Base-by-base conservation (phyloP, 2,888 invertebrate genomes). In the Chymomyza procnemis region DNA sequence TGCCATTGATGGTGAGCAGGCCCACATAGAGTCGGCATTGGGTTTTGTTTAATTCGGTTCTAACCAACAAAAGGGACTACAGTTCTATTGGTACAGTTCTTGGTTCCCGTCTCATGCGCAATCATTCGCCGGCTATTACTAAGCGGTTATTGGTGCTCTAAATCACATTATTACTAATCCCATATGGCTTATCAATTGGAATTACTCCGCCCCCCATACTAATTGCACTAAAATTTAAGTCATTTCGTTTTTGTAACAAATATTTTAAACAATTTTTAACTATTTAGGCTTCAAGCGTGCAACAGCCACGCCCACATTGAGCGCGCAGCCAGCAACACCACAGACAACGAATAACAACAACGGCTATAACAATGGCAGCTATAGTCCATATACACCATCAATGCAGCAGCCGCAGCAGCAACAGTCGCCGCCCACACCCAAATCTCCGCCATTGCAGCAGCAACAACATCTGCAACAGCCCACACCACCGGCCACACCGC, bases 1-100 rank as follows among this genome's bases (percentile, higher is more conserved):
- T 68, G 75, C 69, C 73, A 84, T 87, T 79, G 84, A 85, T 85
- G 84, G 84, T 85, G 84, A 85, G 83, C 85, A 72, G 74, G 65
- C 21, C 9, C 26, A n/a, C n/a, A n/a, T 80, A 54, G 19, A 54
- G 18, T 12, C 46, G 46, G 22, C 19, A 41, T 78, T 57, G 68
- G 84, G 74, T 77, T 71, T 52, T 21, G 9, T 54, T 75, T 73
- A 71, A 26, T 26, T 26, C n/a, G 85, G 78, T 56, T 73, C 66
- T 82, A 79, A 85, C 67, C 66, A 30, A 30, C 58, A 41, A 4
- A 47, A 61, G 56, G 76, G 78, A 55, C 67, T 60, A 66, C 75
- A 74, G 66, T 69, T 60, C 72, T 66, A 46, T 6, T 63, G 75
- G 50, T 62, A 67, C 78, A 64, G 73, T 72, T 69, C 67, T 75